Evolutionary conservation across 2,888 invertebrate species (phyloP), one percentile per base, ranked within the genome.

Genomic region (Drosophila austrosaltans): DNA sequence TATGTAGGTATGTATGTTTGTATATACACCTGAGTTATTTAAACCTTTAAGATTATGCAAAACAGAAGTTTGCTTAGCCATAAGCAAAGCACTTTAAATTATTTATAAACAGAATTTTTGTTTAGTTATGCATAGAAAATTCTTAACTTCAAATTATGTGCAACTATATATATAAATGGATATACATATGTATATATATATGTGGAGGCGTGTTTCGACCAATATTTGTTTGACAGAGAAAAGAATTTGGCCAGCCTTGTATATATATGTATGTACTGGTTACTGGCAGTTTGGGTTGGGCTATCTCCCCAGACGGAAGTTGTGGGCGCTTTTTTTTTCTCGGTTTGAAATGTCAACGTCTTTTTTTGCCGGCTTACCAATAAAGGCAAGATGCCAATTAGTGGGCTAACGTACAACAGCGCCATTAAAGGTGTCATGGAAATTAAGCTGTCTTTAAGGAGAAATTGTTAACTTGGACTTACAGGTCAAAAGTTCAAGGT

Each of bases 381-480:
- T 78, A 81, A 81, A 71, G 83, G 83, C 75, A 75, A 66, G 63
- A 65, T 60, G 77, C 59, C 88, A 86, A 83, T 86, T 83, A 86
- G 78, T 48, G 48, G 48, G 48, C 44, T 20, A 48, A 63, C 58
- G 39, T 53, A 42, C 63, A 42, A 64, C 56, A 71, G 69, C 59
- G 58, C 42, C 59, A 48, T 64, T 64, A 30, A 44, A 30, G 48
- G 16, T 58, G 66, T 28, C 53, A 66, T 64, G 63, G 44, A 78
- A 77, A 81, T 63, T 63, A 53, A 59, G 57, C 56, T 68, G 65
- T 54, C 65, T 36, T 60, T 40, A 70, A n/a, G 32, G 12, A 63
- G 42, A 16, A 61, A 53, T 40, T 16, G 12, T 22, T 22, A 48
- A 7, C 48, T 25, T 25, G 3, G 22, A 8, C 48, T 48, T 4